phyloP scores from a whole-genome alignment of 2,797 vertebrate species.

The Ctenopoma multispine region DNA sequence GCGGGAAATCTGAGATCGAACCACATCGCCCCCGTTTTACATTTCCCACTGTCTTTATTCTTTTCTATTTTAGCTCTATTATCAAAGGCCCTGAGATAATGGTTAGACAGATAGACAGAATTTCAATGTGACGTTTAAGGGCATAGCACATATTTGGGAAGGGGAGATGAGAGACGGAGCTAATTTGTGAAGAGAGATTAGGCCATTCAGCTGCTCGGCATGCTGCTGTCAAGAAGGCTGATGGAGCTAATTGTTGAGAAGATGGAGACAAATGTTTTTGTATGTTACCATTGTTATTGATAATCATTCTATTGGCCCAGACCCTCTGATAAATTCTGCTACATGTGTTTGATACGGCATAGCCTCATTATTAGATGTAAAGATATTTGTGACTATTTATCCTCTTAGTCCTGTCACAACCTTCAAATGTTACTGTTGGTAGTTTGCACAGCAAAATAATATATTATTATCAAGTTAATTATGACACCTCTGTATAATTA shows the following conservation, averaged over 20 bases:
- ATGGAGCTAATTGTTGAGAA: slow-evolving; percentile 68
- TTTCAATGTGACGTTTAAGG: slow-evolving; percentile 59
- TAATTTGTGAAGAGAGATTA: slow-evolving; percentile 72
- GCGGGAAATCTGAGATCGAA: slow-evolving; percentile 71
- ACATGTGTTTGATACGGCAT: slow-evolving; percentile 35
- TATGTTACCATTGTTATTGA: slow-evolving; percentile 57
- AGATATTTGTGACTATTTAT: not conserved
- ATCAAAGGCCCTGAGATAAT: slow-evolving; percentile 45
- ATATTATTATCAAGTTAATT: slow-evolving; percentile 21
- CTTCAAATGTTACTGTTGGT: not conserved
- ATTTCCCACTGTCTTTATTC: slow-evolving; percentile 50
- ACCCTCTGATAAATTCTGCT: slow-evolving; percentile 30
- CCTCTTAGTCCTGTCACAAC: not conserved
- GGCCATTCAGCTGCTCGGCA: slow-evolving; percentile 44
- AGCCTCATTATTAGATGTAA: slow-evolving; percentile 6
- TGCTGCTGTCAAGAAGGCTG: slow-evolving; percentile 58
- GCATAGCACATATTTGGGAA: slow-evolving; percentile 47
- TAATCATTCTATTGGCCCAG: slow-evolving; percentile 40
- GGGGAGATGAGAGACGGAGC: slow-evolving; percentile 51
- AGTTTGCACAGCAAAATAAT: not conserved
- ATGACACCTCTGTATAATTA: slow-evolving; percentile 42
- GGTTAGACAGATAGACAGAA: slow-evolving; percentile 55
- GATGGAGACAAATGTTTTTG: slow-evolving; percentile 58
- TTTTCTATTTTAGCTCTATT: slow-evolving; percentile 12
- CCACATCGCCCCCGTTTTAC: slow-evolving; percentile 31